Conservation (phyloP, 1,140 invertebrate species). For the Gonioctena quinquepunctata region DNA sequence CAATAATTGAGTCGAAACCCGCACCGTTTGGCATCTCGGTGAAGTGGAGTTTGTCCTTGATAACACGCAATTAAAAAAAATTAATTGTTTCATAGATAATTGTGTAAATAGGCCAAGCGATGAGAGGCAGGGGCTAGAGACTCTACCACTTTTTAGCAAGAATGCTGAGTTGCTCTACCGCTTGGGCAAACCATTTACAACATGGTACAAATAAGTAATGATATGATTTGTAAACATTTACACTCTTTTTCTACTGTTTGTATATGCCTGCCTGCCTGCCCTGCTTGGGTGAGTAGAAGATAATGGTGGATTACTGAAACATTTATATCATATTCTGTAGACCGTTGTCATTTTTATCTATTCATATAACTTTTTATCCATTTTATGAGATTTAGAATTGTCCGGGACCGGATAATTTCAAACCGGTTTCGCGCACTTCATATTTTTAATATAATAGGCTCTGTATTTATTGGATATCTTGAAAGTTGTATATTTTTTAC, state of each 20-base stretch:
- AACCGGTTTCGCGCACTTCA: constrained; percentile 43
- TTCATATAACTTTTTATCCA: constrained; percentile 50
- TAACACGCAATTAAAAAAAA: constrained; percentile 34
- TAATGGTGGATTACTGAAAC: constrained; percentile 36
- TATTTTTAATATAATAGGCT: constrained; percentile 52
- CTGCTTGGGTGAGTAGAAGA: constrained; percentile 35
- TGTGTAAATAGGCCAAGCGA: constrained; percentile 46
- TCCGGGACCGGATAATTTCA: constrained; percentile 42
- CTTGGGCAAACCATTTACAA: constrained; percentile 48
- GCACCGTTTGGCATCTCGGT: constrained; percentile 27
- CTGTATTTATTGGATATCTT: constrained; percentile 53
- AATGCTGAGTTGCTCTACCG: constrained; percentile 22
- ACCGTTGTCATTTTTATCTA: constrained; percentile 51
- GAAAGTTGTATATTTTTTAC: constrained; percentile 55
- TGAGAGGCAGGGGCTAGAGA: constrained; percentile 28
- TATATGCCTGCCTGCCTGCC: constrained; percentile 45
- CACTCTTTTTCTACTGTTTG: constrained; percentile 57
- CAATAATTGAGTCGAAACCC: constrained; percentile 47
- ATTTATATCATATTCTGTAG: constrained; percentile 53
- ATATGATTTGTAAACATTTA: constrained; percentile 56
- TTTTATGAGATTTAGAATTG: constrained; percentile 52
- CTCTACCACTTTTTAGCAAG: constrained; percentile 30
- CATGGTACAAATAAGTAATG: constrained; percentile 56
- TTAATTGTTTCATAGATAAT: constrained; percentile 51
- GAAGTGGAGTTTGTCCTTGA: constrained; percentile 52